Evolutionary conservation across 53 echinoderm and acorn worm species (phyloP).

Genomic region (Hippasteria phrygiana): DNA sequence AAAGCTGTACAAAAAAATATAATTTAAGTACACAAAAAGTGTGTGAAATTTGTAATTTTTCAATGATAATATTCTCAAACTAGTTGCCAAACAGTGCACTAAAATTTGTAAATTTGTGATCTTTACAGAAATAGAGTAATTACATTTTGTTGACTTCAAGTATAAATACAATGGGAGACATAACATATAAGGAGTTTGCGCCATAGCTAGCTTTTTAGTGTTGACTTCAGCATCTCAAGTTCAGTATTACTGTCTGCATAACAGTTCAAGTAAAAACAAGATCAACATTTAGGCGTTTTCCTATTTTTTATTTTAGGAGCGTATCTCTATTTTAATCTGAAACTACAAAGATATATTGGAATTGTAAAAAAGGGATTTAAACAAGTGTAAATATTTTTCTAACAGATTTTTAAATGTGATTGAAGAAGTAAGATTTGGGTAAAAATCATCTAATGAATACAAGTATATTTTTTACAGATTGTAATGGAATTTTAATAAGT

Average conservation of each 20-base stretch:
- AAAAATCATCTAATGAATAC: background rate
- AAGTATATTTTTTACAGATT: conserved; percentile 57
- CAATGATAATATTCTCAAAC: too few relatives aligned
- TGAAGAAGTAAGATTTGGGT: conserved; percentile 38
- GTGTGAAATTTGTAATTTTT: conserved; percentile 34
- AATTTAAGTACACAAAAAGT: conserved; percentile 25
- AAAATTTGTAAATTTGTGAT: background rate
- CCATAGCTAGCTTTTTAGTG: background rate
- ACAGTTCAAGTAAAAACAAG: background rate
- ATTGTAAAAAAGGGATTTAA: background rate
- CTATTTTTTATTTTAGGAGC: background rate
- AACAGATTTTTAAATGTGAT: conserved; percentile 21
- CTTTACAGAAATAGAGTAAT: background rate
- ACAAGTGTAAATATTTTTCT: conserved; percentile 28
- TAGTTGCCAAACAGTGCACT: too few relatives aligned
- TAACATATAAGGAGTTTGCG: background rate
- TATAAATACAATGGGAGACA: background rate
- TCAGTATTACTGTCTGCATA: conserved; percentile 5
- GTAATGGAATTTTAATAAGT: conserved; percentile 13
- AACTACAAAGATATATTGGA: too few relatives aligned
- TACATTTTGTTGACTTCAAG: background rate
- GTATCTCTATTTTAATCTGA: background rate
- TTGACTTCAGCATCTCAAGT: background rate
- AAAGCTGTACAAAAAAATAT: background rate
- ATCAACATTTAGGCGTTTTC: too few relatives aligned